These are phyloP conservation scores for Bubalus kerabau DNA, from an alignment of 2,113 vertebrate genomes.

Conservation along the genomic window DNA sequence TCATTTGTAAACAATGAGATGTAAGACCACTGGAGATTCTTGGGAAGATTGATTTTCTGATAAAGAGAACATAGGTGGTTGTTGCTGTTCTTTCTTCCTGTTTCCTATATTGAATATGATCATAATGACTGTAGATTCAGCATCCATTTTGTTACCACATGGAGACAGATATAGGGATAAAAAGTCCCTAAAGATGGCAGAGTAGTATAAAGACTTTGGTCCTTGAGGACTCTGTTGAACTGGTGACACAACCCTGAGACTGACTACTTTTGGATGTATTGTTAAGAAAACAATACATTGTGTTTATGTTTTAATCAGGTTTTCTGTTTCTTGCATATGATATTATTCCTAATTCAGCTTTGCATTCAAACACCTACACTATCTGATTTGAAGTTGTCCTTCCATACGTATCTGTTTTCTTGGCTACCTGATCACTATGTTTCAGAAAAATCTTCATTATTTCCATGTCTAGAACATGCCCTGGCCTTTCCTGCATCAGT, in stretches of 20 bases:
- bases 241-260: not conserved
- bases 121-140: not conserved
- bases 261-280: not conserved
- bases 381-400: not conserved
- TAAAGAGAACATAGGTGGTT: not conserved
- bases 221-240: not conserved
- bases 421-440: not conserved
- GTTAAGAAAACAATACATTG: not conserved
- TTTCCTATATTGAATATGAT: not conserved
- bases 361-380: not conserved
- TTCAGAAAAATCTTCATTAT: not conserved
- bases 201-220: not conserved
- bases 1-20: not conserved
- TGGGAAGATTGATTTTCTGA: not conserved
- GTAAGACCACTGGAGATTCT: not conserved
- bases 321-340: constrained; percentile 9
- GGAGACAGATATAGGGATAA: not conserved
- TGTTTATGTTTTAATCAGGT: not conserved
- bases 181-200: not conserved
- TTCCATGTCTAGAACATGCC: not conserved
- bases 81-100: not conserved
- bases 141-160: not conserved
- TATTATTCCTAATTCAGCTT: not conserved
- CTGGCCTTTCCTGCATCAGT: not conserved
- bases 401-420: not conserved